A percentile compares a stretch with the other conserved stretches of the same genome.
Evolutionary conservation across 2,888 invertebrate species (phyloP).

Genomic region (Drosophila buzzatii): DNA sequence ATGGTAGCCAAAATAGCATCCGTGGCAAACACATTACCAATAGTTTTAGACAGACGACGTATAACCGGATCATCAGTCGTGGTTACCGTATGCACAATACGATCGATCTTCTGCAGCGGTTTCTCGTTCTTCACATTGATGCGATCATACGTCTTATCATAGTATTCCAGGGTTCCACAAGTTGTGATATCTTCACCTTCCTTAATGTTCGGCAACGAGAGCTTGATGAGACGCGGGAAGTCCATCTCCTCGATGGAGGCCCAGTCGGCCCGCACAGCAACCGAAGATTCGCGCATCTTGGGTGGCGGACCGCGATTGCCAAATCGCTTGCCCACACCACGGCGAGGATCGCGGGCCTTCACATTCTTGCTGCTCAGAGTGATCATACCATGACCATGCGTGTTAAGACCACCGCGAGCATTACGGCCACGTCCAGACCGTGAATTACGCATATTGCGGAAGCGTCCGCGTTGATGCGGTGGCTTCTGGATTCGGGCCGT

Average conservation of each 20-base stretch:
- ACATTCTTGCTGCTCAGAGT: conserved; percentile 93
- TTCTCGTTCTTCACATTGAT: conserved; percentile 98
- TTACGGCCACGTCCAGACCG: conserved; percentile 86
- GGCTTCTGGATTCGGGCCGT: conserved; percentile 96
- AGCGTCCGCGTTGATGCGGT: conserved; percentile 96
- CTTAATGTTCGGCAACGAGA: conserved; percentile 96
- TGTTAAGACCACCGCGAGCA: conserved; percentile 89
- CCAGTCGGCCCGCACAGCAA: conserved; percentile 98
- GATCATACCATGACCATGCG: conserved; percentile 90
- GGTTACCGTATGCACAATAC: conserved; percentile 97
- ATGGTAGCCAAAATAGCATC: conserved; percentile 99
- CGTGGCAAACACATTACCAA: conserved; percentile 99
- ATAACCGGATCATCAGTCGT: conserved; percentile 99
- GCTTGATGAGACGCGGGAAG: conserved; percentile 96
- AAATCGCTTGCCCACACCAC: conserved; percentile 85
- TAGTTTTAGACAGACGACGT: conserved; percentile 95
- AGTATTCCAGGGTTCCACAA: conserved; percentile 97
- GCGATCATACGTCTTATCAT: conserved; percentile 98
- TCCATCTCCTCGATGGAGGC: conserved; percentile 99
- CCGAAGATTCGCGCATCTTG: conserved; percentile 98
- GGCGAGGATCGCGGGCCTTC: conserved; percentile 92
- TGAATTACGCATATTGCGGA: conserved; percentile 91
- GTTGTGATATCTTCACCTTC: conserved; percentile 93
- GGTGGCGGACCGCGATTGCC: conserved; percentile 91
- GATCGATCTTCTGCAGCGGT: conserved; percentile 95